Evolutionary conservation across 2,888 invertebrate species (phyloP), one percentile per base, ranked within the genome.

Genomic region (Chirona hameri): DNA sequence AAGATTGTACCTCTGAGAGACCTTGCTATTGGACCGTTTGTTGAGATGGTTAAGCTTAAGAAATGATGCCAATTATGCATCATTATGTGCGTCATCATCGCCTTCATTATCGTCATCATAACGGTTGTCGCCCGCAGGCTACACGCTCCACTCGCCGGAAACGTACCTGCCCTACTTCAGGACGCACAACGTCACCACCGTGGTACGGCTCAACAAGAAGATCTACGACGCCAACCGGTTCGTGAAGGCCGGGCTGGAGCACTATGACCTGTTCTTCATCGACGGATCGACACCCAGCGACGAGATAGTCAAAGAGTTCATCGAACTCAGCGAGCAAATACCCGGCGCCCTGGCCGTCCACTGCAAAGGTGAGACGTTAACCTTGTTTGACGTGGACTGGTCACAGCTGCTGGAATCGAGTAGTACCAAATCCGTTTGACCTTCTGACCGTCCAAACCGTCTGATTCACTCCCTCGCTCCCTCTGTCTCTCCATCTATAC

Each of bases 221-320:
- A 92, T 95, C 27, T 99, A 99, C 88, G 96, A 97, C 88, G 93
- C 97, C 0, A 90, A 92, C 69, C 90, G 92, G 83, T 99, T 99
- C 88, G 93, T 82, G 55, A 91, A 93, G 85, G 95, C 94, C 82
- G 99, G 98, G 0, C 98, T 99, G 87, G 93, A 94, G 84, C 99
- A 99, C 87, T 91, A 93, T 86, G 99, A 99, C 89, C 90, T 99
- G 88, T 98, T 97, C 90, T 99, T 99, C 88, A 93, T 96, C 81
- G 99, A 99, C 88, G 99, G 99, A 2, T 95, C 95, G 65, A 95
- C 95, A 79, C 99, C 99, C 0, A 94, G 94, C 82, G 96, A 96
- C 88, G 90, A 92, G 85, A 98, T 99, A 85, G 91, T 99, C 85
- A 91, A 93, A 86, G 91, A 94, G 87, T 99, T 99, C 89, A 90